Evolutionary conservation across 2,888 invertebrate genomes (phyloP), one percentile per base, ranked within the genome.

Genomic region (Melinaea menophilus): DNA sequence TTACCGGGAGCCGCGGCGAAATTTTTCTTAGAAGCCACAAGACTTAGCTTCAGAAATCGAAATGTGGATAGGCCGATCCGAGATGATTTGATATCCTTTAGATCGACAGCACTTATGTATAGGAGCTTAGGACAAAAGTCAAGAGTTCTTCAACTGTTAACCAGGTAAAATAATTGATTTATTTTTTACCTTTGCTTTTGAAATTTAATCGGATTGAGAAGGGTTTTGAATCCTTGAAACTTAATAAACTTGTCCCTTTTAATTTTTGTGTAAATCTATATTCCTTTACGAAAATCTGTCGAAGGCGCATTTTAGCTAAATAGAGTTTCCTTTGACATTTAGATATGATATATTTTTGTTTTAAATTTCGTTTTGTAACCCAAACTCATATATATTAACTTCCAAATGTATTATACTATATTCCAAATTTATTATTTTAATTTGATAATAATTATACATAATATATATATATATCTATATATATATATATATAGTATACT

Each of bases 71-170:
- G 77, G 33, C 73, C 80, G 3, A 92, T 73, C 72, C 93, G 81
- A 83, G 91, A 79, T 81, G 94, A 91, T 92, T 93, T 91, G 83
- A 93, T 91, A 82, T 89, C 88, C 83, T 93, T 78, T 79, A 93
- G 86, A 65, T 94, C 94, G 57, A 92, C 94, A 0, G 94, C 94
- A 11, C 92, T 93, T 62, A 92, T 93, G 76, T 90, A 94, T 70
- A 89, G 95, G 69, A 91, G 93, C 61, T 84, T 92, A 70, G 95
- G 95, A 61, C 94, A 94, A 75, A 92, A 92, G 81, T 93, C 94
- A 2, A 90, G 94, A 74, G 92, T 93, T 37, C 90, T 95, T 74
- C 94, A 94, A 79, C 82, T 94, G 59, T 86, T 94, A 70, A 93
- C 93, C 60, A 93, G 94, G 94, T 94, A 71, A 78, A 78, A 54